These are phyloP conservation scores for Adelges cooleyi DNA, from an alignment of 1,140 invertebrate species.

Conservation along the genomic window DNA sequence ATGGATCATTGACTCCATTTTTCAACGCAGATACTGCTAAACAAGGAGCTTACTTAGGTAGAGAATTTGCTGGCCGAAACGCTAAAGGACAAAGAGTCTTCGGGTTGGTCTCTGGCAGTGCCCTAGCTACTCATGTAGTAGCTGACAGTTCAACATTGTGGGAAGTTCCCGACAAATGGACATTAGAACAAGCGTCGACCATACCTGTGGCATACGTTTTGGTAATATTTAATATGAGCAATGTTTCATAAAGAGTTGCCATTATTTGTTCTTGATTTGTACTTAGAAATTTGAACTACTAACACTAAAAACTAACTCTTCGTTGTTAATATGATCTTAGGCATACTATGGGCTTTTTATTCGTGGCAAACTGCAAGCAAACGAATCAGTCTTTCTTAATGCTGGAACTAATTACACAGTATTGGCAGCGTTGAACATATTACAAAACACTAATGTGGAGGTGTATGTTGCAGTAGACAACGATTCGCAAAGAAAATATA, in stretches of 20 bases:
- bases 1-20: constrained; percentile 76
- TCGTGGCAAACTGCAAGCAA: constrained; percentile 66
- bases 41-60: constrained; percentile 59
- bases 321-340: constrained; percentile 33
- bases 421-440: constrained; percentile 56
- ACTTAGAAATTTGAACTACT: too few relatives aligned
- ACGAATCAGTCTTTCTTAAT: constrained; percentile 82
- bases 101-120: constrained; percentile 80
- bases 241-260: neutral
- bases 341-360: constrained; percentile 83
- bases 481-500: constrained; percentile 8
- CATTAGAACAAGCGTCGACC: constrained; percentile 80
- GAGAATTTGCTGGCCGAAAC: constrained; percentile 85
- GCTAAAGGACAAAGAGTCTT: constrained; percentile 67
- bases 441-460: neutral
- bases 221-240: constrained; percentile 39
- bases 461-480: constrained; percentile 4
- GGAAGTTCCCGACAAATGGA: constrained; percentile 79
- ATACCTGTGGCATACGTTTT: constrained; percentile 88
- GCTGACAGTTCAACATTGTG: constrained; percentile 76
- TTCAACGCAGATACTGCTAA: constrained; percentile 75
- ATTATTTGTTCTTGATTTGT: too few relatives aligned
- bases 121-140: constrained; percentile 78
- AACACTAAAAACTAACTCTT: too few relatives aligned
- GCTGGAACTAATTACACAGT: constrained; percentile 92